phyloP scores from a whole-genome alignment of 1,140 invertebrate species.

The Caerostris extrusa region DNA sequence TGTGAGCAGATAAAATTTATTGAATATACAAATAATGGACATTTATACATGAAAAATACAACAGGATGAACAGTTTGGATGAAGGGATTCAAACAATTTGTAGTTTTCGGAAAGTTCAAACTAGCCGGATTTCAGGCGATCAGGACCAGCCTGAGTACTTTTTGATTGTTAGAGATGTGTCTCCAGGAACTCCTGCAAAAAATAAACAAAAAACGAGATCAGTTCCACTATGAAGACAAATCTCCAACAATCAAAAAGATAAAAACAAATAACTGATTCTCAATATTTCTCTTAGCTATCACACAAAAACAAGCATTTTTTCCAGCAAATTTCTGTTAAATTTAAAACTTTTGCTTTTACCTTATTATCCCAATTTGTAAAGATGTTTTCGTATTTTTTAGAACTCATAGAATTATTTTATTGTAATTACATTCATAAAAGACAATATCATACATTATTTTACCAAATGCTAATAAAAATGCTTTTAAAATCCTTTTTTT shows the following conservation, averaged over 20 bases:
- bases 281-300: too few relatives aligned
- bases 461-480: too few relatives aligned
- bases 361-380: too few relatives aligned
- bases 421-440: too few relatives aligned
- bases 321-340: too few relatives aligned
- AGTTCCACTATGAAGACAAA: conserved; percentile 65
- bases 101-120: neutral
- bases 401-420: too few relatives aligned
- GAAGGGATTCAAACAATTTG: neutral
- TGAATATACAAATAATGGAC: conserved; percentile 70
- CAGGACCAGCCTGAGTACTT: conserved; percentile 76
- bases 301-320: too few relatives aligned
- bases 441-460: too few relatives aligned
- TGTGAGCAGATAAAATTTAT: conserved; percentile 67
- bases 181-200: conserved; percentile 70
- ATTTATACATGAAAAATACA: conserved; percentile 70
- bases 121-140: neutral
- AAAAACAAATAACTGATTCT: neutral
- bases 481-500: too few relatives aligned
- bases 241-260: conserved; percentile 74
- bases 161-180: conserved; percentile 77
- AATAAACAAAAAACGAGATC: conserved; percentile 49
- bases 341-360: too few relatives aligned
- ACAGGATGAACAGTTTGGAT: conserved; percentile 53
- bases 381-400: too few relatives aligned